Base-by-base conservation (phyloP, 2,113 vertebrate genomes). In the Elanoides forficatus region DNA sequence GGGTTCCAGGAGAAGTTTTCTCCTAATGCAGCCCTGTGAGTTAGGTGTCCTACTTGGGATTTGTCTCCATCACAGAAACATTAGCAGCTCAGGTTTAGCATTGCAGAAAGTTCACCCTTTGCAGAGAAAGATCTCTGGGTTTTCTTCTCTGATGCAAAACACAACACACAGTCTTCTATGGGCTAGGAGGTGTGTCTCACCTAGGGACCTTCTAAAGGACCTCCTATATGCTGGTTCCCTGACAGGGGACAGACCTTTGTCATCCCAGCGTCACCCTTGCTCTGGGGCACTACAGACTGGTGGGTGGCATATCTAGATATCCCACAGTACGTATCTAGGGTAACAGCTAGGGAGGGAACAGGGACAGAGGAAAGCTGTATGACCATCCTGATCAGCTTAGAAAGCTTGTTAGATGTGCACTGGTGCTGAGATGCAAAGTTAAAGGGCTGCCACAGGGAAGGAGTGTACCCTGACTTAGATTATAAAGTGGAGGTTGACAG, bases 21-120 rank as follows among this genome's bases (percentile, higher is more conserved):
- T 93, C 43, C 78, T 60, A 34, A 0, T 45, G 74, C 66, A 92
- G 66, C n/a, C 60, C 38, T 53, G 52, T 15, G 91, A 86, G 59
- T 68, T 42, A 71, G 85, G 65, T 96, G 96, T 75, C 96, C 95
- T 96, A 95, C 84, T 95, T 96, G 96, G 85, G 88, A 90, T 95
- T 97, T 94, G 40, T 81, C 47, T 73, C 55, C 48, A 2, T 17
- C 74, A 15, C 40, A n/a, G 73, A 58, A 63, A 13, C 7, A 0
- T 11, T 6, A 23, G 48, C 80, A 26, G 60, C 60, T 82, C 58
- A 3, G 45, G 52, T 82, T 96, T 36, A 26, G 17, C 2, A 0
- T 0, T 56, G 73, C 47, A 40, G 30, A 55, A 65, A 55, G 45
- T 21, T 85, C 66, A 68, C 20, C 42, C 9, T 47, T 75, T 42